A percentile compares a stretch with the other conserved stretches of the same genome.
Evolutionary conservation across 35 echinoderm and acorn worm species (phyloP).

Genomic region (Acanthaster planci): DNA sequence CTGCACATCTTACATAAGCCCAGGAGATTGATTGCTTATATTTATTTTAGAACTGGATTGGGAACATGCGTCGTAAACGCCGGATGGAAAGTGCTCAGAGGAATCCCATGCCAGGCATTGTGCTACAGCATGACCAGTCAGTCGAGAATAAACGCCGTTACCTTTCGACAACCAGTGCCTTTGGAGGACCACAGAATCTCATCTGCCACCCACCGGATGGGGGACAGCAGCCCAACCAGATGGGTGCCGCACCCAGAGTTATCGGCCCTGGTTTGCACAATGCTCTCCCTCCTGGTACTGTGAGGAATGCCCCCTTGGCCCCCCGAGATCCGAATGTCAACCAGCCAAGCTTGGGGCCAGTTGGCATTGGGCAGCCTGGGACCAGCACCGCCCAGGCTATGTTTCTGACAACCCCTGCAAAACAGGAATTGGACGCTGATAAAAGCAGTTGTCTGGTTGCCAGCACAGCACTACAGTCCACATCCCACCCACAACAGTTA

Average conservation of each 20-base stretch:
- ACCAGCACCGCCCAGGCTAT: neutral
- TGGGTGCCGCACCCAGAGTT: neutral
- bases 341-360: neutral
- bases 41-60: constrained; percentile 91
- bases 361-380: neutral
- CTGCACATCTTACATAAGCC: too few species aligned
- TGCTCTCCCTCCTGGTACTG: neutral
- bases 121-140: neutral
- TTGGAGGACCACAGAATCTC: constrained; percentile 1
- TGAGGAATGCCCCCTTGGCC: constrained; percentile 24
- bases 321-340: constrained; percentile 29
- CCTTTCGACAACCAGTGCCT: neutral
- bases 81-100: constrained; percentile 82
- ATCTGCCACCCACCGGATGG: neutral
- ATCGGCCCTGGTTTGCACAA: constrained; percentile 1
- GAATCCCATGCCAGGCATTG: constrained; percentile 50
- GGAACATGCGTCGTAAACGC: constrained; percentile 82
- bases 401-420: neutral
- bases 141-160: constrained; percentile 10
- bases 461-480: neutral
- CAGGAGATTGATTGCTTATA: neutral
- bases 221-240: constrained; percentile 6
- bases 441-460: constrained; percentile 15
- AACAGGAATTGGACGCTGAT: neutral
- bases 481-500: neutral